Percentiles rank a stretch among this genome's conserved stretches.
These are phyloP conservation scores for Falcunculus frontatus DNA, from an alignment of 2,113 vertebrate genomes.

Conservation along the genomic window DNA sequence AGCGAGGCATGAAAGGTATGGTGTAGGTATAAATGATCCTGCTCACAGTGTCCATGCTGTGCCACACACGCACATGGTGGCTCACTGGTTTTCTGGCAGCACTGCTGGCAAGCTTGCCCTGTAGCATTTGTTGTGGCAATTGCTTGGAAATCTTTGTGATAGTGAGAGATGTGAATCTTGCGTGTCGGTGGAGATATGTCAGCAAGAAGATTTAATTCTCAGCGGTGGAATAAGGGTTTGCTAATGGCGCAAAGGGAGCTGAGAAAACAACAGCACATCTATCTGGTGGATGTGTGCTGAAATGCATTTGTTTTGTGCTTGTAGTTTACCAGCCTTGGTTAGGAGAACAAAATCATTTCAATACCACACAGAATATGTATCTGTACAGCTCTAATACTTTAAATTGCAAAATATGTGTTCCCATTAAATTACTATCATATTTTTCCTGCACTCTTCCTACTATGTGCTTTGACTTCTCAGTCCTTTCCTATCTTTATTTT, in stretches of 20 bases:
- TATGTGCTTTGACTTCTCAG: background rate
- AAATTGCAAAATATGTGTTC: background rate
- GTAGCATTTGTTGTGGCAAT: background rate
- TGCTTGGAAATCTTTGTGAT: background rate
- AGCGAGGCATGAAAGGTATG: background rate
- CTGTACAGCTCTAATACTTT: background rate
- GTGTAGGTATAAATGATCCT: background rate
- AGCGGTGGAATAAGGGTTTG: background rate
- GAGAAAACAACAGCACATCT: background rate
- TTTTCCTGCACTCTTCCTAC: background rate
- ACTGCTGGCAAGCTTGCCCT: background rate
- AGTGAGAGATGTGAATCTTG: background rate
- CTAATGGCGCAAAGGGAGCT: background rate
- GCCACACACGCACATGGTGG: rapidly evolving
- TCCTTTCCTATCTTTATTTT: background rate
- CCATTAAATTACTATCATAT: background rate
- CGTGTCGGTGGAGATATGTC: rapidly evolving
- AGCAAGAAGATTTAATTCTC: background rate
- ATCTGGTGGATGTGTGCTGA: background rate
- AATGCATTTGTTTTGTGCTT: background rate
- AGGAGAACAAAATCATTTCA: background rate
- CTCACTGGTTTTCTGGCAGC: background rate
- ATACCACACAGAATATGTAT: background rate
- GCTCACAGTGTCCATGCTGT: background rate
- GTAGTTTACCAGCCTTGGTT: background rate